Evolutionary conservation across 2,797 vertebrate genomes (phyloP), one percentile per base, ranked within the genome.

Genomic region (Pseudochirops cupreus): DNA sequence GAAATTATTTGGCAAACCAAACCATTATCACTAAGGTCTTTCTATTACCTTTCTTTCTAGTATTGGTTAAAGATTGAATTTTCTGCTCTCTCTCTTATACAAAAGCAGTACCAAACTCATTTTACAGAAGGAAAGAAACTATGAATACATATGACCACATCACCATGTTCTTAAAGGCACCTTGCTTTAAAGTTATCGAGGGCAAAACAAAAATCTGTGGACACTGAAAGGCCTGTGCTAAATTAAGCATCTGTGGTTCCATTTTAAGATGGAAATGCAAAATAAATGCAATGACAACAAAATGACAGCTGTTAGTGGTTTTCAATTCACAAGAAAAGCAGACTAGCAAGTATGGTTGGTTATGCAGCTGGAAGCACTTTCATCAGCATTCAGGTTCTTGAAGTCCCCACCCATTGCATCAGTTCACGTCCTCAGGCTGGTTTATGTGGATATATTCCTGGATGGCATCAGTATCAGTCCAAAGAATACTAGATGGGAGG

Each of bases 81-180:
- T 95, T 21, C 90, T 94, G 21, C 14, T 53, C 50, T 53, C 89
- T 95, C 89, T 95, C 46, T 87, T 93, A 90, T 97, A 28, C 94
- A 54, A 46, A 39, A 89, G 3, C 56, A 91, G 24, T 87, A 89
- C 16, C 33, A 89, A 5, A 92, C 2, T 21, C 56, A 74, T 54
- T 92, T 93, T 91, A 90, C 18, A 89, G 33, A 67, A 97, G 56
- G 2, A 94, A 55, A 74, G 56, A n/a, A 62, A 91, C 87, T 16
- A 3, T 54, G 53, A 33, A 87, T 24, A n/a, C 54, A 90, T 46
- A 59, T 56, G 90, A 89, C 92, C 46, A 93, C 91, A 89, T 67
- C 87, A 0, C 28, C 93, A 91, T 16, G 90, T 93, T 97, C 95
- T 94, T 56, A 89, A 33, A 93, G 90, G 53, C 4, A 95, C 95